A percentile compares a stretch with the other conserved stretches of the same genome.
These are phyloP conservation scores for Stictonetta naevosa DNA, from an alignment of 2,113 vertebrate species.

Conservation along the genomic window DNA sequence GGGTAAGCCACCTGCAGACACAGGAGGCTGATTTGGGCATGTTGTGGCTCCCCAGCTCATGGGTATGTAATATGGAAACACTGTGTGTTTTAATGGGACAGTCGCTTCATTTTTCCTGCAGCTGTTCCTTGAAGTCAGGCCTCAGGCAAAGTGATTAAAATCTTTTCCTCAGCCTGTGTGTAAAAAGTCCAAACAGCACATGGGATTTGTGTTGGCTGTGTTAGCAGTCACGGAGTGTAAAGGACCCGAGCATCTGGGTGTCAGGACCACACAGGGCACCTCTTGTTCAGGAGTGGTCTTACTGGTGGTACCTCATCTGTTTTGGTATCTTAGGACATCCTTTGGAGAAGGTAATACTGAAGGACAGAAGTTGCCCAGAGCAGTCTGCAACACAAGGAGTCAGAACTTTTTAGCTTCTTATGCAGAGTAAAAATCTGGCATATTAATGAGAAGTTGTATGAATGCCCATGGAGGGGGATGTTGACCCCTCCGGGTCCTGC, in stretches of 20 bases:
- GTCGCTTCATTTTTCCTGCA: not conserved
- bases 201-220: not conserved
- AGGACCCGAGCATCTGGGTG: not conserved
- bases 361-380: not conserved
- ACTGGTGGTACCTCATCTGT: not conserved
- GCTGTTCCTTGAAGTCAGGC: slow-evolving; percentile 22
- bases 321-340: not conserved
- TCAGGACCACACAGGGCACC: not conserved
- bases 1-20: not conserved
- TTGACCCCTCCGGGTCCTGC: not conserved
- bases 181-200: not conserved
- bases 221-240: not conserved
- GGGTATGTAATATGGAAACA: not conserved
- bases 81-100: not conserved
- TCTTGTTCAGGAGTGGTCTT: not conserved
- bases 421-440: not conserved
- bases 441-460: not conserved
- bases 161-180: not conserved
- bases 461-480: not conserved
- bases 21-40: not conserved
- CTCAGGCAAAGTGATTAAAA: slow-evolving; percentile 23
- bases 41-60: not conserved
- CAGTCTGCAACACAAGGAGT: not conserved
- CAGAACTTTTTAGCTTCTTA: not conserved
- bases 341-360: not conserved